Evolutionary conservation across 2,797 vertebrate species (phyloP), one percentile per base, ranked within the genome.

Genomic region (Esox lucius): DNA sequence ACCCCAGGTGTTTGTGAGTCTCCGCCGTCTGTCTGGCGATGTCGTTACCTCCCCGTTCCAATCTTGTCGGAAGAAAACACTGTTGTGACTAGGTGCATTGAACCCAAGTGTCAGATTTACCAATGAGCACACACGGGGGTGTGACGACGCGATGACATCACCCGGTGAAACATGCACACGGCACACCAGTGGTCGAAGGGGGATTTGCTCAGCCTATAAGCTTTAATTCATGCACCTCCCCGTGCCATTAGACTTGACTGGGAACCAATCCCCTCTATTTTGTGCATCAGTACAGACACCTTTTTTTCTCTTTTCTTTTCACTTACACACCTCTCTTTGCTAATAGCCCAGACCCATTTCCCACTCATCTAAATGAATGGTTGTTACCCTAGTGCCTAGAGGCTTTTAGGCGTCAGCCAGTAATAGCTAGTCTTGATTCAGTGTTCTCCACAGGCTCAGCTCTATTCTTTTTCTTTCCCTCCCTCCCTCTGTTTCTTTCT

Each of bases 361-460:
- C 24, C 70, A 24, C 69, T 71, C 19, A n/a, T 71, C 12, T 31
- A 71, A 71, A 66, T 76, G 61, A 71, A 64, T 33, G 65, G 33
- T 73, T 67, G 69, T 71, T 46, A 68, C 28, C 53, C 59, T 1
- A 16, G 42, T 22, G 42, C 24, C 6, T 15, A 1, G 26, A 5
- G 62, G 26, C 24, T 15, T 33, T 26, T 65, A 65, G 15, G 31
- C 13, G 15, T 65, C 62, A 65, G 16, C 24, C 64, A 66, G 64
- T 66, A 66, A 66, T 66, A 66, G 15, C 22, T 33, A 33, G 62
- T 33, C 28, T 28, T 66, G 64, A 66, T 31, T 31, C 31, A 66
- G 28, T 33, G 7, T 64, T 66, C 64, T 66, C 5, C 2, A 56
- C 53, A 56, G 19, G n/a, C 19, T 61, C 11, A 12, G n/a, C 19